Percentiles rank a stretch among this genome's conserved stretches.
These are phyloP conservation scores for Bombus difficillimus DNA, from an alignment of 1,140 invertebrate genomes.

Conservation along the genomic window DNA sequence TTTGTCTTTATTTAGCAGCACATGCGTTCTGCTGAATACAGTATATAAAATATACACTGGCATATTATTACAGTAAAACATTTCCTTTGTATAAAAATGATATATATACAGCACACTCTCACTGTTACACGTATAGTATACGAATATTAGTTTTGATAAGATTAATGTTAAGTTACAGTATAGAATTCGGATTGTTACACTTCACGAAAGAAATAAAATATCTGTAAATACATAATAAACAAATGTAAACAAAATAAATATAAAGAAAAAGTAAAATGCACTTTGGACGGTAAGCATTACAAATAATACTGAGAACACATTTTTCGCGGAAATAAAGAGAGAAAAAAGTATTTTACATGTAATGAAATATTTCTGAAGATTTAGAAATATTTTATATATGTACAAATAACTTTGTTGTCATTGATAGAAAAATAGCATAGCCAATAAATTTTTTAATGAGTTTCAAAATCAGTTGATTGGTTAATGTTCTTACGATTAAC, in stretches of 20 bases:
- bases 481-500: conserved; percentile 1
- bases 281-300: conserved; percentile 78
- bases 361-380: conserved; percentile 50
- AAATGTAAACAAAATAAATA: conserved; percentile 69
- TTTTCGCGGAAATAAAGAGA: conserved; percentile 34
- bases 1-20: conserved; percentile 40
- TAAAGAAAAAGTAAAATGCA: conserved; percentile 70
- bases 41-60: conserved; percentile 59
- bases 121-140: conserved; percentile 56
- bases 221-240: conserved; percentile 68
- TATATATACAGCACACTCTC: conserved; percentile 71
- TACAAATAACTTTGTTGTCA: conserved; percentile 46
- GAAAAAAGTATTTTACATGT: conserved; percentile 42
- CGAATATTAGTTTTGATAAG: conserved; percentile 50
- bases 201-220: conserved; percentile 59
- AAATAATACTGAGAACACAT: conserved; percentile 72
- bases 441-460: conserved; percentile 16
- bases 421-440: background rate
- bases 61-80: conserved; percentile 38
- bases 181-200: conserved; percentile 56
- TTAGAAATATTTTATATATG: conserved; percentile 31
- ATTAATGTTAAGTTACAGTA: conserved; percentile 61
- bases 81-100: conserved; percentile 70
- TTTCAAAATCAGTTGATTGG: background rate
- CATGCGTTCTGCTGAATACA: conserved; percentile 36